Percentiles rank a stretch among this genome's conserved stretches.
phyloP scores from a whole-genome alignment of 1,140 invertebrate species.

The Stratiolaelaps scimitus region DNA sequence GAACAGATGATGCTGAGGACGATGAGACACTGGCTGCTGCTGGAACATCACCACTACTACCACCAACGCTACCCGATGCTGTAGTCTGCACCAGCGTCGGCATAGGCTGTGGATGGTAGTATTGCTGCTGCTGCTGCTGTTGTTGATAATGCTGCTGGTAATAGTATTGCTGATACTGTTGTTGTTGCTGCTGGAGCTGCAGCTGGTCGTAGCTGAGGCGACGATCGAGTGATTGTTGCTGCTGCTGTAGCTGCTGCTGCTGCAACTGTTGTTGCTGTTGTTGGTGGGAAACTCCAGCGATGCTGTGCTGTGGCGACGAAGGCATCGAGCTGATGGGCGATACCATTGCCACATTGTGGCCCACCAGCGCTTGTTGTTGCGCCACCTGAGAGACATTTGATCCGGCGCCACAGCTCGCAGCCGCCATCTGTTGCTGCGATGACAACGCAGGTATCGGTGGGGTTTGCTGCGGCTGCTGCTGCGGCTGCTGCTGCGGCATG shows the following conservation, averaged over 20 bases:
- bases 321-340: constrained; percentile 21
- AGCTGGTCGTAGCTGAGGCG: constrained; percentile 22
- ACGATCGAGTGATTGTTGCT: background rate
- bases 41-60: background rate
- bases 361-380: background rate
- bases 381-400: no score
- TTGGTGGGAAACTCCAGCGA: background rate
- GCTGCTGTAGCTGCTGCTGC: no score
- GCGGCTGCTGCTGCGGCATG: background rate
- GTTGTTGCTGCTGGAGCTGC: constrained; percentile 7
- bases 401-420: no score
- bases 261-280: no score
- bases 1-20: background rate
- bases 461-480: background rate
- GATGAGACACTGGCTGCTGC: background rate
- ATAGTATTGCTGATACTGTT: constrained; percentile 1
- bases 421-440: background rate
- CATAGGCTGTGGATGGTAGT: background rate
- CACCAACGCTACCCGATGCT: no score
- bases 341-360: constrained; percentile 19
- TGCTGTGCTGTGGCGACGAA: constrained; percentile 14
- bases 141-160: constrained; percentile 22
- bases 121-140: background rate
- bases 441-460: background rate
- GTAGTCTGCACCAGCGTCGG: no score